A percentile compares a stretch with the other conserved stretches of the same genome.
phyloP scores from a whole-genome alignment of 2,888 invertebrate species.

The Agapostemon virescens region DNA sequence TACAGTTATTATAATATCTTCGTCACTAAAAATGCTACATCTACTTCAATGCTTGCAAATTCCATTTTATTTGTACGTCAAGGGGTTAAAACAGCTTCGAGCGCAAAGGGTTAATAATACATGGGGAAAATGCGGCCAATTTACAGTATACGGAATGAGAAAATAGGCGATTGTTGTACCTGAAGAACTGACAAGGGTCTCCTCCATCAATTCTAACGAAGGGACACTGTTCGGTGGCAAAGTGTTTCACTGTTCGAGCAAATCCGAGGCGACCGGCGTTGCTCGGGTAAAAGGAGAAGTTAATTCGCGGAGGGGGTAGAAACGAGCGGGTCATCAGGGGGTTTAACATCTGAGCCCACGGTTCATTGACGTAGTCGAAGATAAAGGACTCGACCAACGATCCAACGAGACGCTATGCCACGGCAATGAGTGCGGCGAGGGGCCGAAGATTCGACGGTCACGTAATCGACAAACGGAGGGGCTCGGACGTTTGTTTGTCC shows the following conservation, averaged over 20 bases:
- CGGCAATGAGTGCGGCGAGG: conserved; percentile 16
- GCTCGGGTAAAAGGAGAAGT: background rate
- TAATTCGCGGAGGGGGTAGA: conserved; percentile 28
- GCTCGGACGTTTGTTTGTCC: conserved; percentile 59
- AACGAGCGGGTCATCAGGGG: conserved; percentile 30
- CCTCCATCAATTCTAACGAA: background rate
- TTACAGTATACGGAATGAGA: background rate
- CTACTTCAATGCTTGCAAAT: too few relatives aligned
- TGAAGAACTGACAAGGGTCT: background rate
- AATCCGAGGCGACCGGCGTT: conserved; percentile 21
- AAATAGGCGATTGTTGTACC: background rate
- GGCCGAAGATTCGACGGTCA: conserved; percentile 50
- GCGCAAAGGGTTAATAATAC: too few relatives aligned
- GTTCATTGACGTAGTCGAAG: conserved; percentile 33
- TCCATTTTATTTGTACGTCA: too few relatives aligned
- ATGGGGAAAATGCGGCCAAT: background rate
- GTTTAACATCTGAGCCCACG: conserved; percentile 31
- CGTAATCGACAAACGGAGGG: conserved; percentile 43
- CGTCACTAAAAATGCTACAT: too few relatives aligned
- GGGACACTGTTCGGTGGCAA: background rate
- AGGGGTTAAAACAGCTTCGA: too few relatives aligned
- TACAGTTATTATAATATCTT: too few relatives aligned
- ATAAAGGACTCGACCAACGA: conserved; percentile 35
- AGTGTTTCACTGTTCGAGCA: background rate
- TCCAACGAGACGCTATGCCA: conserved; percentile 32